Percentiles rank a stretch among this genome's conserved stretches.
phyloP scores from a whole-genome alignment of 2,888 invertebrate species.

The Epinotia brunnichana region DNA sequence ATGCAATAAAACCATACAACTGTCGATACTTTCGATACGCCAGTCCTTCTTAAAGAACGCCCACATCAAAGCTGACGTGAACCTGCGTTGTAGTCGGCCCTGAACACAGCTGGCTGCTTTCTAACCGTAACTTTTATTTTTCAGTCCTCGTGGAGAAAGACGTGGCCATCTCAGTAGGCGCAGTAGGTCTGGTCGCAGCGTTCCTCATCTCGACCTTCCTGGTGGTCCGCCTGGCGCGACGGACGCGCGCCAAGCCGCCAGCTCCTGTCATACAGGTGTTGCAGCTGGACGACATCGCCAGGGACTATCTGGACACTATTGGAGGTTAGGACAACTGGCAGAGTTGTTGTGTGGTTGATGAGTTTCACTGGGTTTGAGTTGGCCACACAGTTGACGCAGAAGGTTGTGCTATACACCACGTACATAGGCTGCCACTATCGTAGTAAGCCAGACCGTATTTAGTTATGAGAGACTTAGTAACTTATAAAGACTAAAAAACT shows the following conservation, averaged over 20 bases:
- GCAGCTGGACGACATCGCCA: slow-evolving; percentile 74
- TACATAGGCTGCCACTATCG: too few species aligned
- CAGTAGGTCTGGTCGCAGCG: slow-evolving; percentile 66
- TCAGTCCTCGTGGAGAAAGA: slow-evolving; percentile 72
- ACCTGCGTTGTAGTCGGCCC: too few species aligned
- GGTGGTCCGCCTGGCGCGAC: slow-evolving; percentile 61
- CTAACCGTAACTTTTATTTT: neutral
- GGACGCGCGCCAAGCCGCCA: slow-evolving; percentile 64
- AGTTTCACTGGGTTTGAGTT: neutral
- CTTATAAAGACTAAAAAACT: too few species aligned
- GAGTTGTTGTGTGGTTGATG: neutral
- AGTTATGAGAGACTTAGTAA: too few species aligned
- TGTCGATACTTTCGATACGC: too few species aligned
- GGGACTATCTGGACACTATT: slow-evolving; percentile 73
- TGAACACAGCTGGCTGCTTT: neutral
- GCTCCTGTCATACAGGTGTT: slow-evolving; percentile 76
- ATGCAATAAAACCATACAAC: too few species aligned
- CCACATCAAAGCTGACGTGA: too few species aligned
- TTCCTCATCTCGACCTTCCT: slow-evolving; percentile 69
- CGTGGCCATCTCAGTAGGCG: slow-evolving; percentile 76
- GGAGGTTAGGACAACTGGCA: slow-evolving; percentile 59
- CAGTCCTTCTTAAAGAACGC: too few species aligned
- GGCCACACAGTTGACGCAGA: too few species aligned
- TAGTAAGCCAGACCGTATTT: too few species aligned
- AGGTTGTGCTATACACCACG: too few species aligned